Base-by-base conservation (phyloP, 2,113 vertebrate genomes). In the Uropsilus gracilis region DNA sequence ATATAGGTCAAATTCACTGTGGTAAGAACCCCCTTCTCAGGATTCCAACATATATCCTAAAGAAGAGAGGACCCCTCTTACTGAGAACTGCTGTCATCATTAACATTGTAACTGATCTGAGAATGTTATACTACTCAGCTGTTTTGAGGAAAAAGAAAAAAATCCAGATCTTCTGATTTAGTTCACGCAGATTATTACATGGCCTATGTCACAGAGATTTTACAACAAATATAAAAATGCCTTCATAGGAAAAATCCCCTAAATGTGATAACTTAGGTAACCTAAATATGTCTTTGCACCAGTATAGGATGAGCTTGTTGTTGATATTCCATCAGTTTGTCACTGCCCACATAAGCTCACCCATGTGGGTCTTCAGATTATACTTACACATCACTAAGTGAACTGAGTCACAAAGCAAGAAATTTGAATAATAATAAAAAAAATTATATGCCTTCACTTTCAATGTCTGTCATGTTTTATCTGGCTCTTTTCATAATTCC, bases 161-260 rank as follows among this genome's bases (percentile, higher is more conserved):
- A 8, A 26, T 24, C 14, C 3, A 37, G 42, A 64, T 63, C 11
- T 28, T 90, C 28, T 89, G 42, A 3, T n/a, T 61, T 32, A 69
- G n/a, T 10, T 69, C 53, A 18, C 57, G 34, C 72, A 83, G 28
- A 42, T 44, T 57, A 57, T 68, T 20, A 83, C 7, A 85, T 22
- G 32, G 13, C 1, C 30, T 76, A 6, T 55, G 46, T 91, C 37
- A 80, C 18, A 69, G 17, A 28, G 17, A 57, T 78, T 12, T 75
- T 42, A 46, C 9, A 71, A 71, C 63, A 95, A 73, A 82, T 73
- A 26, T 17, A 34, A 95, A 93, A 89, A 75, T n/a, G 8, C 32
- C 89, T 72, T 81, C 32, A 5, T 5, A 55, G 32, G 69, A 87
- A 88, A 94, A 50, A 13, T 2, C 2, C 16, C 71, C 39, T 82